Evolutionary conservation across 2,113 vertebrate genomes (phyloP).

Genomic region (Penelope pileata): DNA sequence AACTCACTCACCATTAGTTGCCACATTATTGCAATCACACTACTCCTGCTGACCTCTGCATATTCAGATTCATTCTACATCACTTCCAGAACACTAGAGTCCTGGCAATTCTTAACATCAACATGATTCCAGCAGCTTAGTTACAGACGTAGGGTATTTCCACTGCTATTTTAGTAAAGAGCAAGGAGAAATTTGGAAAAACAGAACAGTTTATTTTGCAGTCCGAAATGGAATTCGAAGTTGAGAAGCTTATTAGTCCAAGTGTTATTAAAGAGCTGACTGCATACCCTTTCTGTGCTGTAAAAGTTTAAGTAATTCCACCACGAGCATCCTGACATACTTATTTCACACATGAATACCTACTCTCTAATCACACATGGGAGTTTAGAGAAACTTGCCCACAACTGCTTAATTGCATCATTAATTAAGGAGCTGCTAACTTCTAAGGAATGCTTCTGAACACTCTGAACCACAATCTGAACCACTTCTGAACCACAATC

Average conservation of each 20-base stretch:
- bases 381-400: background rate
- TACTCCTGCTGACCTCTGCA: background rate
- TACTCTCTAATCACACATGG: background rate
- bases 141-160: background rate
- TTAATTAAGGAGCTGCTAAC: background rate
- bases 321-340: background rate
- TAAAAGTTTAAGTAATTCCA: constrained; percentile 5
- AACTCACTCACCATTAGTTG: background rate
- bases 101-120: background rate
- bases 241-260: constrained; percentile 11
- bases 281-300: background rate
- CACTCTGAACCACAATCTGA: too few species aligned
- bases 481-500: too few species aligned
- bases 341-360: background rate
- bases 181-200: background rate
- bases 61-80: background rate
- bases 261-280: background rate
- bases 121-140: background rate
- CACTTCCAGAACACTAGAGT: background rate
- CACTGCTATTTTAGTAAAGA: background rate
- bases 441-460: background rate
- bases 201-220: background rate
- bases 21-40: background rate
- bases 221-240: background rate
- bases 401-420: background rate